These are phyloP conservation scores for Pristionchus mayeri DNA, from an alignment of 2,888 invertebrate species.

Conservation along the genomic window DNA sequence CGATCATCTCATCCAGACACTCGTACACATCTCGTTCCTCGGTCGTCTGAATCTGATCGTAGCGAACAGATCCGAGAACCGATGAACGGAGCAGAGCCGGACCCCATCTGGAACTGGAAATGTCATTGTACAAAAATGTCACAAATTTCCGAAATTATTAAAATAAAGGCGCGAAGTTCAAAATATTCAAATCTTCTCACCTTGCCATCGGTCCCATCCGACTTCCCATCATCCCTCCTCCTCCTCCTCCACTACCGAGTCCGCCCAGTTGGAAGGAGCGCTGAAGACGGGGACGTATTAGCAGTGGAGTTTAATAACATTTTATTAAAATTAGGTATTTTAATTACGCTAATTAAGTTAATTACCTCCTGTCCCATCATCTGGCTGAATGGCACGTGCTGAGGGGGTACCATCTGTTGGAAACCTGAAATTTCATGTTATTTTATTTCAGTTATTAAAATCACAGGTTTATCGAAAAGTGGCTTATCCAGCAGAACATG, in stretches of 20 bases:
- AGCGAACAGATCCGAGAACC: slow-evolving; percentile 49
- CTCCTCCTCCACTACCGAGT: not conserved
- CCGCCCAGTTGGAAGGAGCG: slow-evolving; percentile 14
- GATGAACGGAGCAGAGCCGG: not conserved
- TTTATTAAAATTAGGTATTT: not conserved
- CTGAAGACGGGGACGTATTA: not conserved
- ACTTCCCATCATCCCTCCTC: slow-evolving; percentile 34
- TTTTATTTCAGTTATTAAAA: not conserved
- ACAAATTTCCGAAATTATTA: not conserved
- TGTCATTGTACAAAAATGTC: not conserved
- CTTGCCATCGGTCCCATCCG: slow-evolving; percentile 21
- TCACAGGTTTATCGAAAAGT: not conserved
- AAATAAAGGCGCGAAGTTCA: slow-evolving; percentile 1
- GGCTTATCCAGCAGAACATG: no score
- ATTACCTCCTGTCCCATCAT: slow-evolving; percentile 50
- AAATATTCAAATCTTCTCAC: slow-evolving; percentile 18
- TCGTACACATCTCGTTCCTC: slow-evolving; percentile 56
- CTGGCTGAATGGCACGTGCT: slow-evolving; percentile 55
- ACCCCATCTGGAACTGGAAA: slow-evolving; percentile 7
- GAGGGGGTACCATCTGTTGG: slow-evolving; percentile 54
- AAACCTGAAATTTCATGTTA: not conserved
- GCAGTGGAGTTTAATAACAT: no score
- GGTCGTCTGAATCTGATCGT: slow-evolving; percentile 49
- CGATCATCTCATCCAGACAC: slow-evolving; percentile 58
- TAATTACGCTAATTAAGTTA: not conserved